These are phyloP conservation scores for Cynopterus sphinx DNA, from an alignment of 2,797 vertebrate genomes.

Conservation along the genomic window DNA sequence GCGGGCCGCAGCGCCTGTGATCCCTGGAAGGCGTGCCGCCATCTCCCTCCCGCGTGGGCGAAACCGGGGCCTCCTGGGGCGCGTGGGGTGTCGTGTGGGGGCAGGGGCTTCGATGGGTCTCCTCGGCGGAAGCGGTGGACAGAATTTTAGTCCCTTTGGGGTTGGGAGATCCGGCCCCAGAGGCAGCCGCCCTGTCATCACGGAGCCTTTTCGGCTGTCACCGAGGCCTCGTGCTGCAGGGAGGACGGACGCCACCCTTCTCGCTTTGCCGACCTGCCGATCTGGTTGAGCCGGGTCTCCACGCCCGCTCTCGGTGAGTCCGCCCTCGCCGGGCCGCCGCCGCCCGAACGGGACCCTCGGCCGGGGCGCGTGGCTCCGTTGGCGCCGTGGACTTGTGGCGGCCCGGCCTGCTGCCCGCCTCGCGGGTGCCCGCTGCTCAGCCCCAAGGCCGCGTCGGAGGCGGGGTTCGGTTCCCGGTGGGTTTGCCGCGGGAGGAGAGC, in stretches of 20 bases:
- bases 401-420: too few species aligned
- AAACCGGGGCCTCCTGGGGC: fast-evolving
- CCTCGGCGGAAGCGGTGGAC: not conserved
- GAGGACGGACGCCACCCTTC: not conserved
- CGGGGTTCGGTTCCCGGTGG: too few species aligned
- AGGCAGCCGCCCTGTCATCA: fast-evolving
- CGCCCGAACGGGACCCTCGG: not conserved
- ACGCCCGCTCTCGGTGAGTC: not conserved
- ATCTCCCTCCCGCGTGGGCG: not conserved
- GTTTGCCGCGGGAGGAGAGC: not conserved
- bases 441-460: too few species aligned
- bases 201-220: not conserved
- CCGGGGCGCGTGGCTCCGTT: not conserved
- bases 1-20: not conserved
- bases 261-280: not conserved
- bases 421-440: too few species aligned
- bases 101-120: too few species aligned
- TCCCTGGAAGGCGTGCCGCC: fast-evolving
- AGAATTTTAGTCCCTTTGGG: not conserved
- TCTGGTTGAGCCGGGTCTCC: conserved; percentile 39
- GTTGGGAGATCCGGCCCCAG: not conserved
- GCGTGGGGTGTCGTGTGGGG: not conserved
- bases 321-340: not conserved
- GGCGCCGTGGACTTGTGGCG: too few species aligned
- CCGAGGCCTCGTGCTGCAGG: not conserved